phyloP scores from a whole-genome alignment of 2,113 vertebrate species.

The Elaphurus davidianus region DNA sequence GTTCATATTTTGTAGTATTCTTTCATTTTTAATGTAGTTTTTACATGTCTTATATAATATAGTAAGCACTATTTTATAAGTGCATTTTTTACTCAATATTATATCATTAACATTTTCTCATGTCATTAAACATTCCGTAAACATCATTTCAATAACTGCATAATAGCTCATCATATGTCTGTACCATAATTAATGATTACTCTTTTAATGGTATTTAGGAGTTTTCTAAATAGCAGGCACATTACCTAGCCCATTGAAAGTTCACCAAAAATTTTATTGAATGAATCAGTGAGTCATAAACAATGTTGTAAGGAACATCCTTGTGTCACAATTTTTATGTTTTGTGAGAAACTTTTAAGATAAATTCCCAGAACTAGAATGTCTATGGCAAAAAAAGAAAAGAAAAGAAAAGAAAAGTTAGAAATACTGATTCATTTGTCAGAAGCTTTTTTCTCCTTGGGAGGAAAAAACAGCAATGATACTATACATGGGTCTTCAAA shows the following conservation, averaged over 20 bases:
- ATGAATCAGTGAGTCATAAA: slow-evolving; percentile 9
- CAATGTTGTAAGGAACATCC: slow-evolving; percentile 20
- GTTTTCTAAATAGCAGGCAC: slow-evolving; percentile 25
- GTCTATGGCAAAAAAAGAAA: not conserved
- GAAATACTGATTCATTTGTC: not conserved
- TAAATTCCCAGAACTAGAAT: not conserved
- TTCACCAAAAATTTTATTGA: not conserved
- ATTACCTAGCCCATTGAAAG: not conserved
- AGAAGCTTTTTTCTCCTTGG: not conserved
- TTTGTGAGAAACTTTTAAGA: slow-evolving; percentile 3
- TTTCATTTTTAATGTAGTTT: slow-evolving; percentile 53
- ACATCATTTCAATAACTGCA: slow-evolving; percentile 60
- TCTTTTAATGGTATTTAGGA: slow-evolving; percentile 34
- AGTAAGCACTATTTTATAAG: slow-evolving; percentile 65
- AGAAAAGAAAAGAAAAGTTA: not conserved
- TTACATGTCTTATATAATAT: slow-evolving; percentile 58
- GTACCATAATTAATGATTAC: slow-evolving; percentile 55
- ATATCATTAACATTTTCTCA: slow-evolving; percentile 68
- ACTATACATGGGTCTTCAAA: not conserved
- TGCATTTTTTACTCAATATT: slow-evolving; percentile 54
- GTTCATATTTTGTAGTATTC: slow-evolving; percentile 51
- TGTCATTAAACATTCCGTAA: slow-evolving; percentile 68
- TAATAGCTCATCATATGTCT: slow-evolving; percentile 58
- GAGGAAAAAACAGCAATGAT: not conserved
- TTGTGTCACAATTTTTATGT: not conserved